Percentiles rank a stretch among this genome's conserved stretches.
phyloP scores from a whole-genome alignment of 2,113 vertebrate genomes.

The Sinocyclocheilus maitianheensis region DNA sequence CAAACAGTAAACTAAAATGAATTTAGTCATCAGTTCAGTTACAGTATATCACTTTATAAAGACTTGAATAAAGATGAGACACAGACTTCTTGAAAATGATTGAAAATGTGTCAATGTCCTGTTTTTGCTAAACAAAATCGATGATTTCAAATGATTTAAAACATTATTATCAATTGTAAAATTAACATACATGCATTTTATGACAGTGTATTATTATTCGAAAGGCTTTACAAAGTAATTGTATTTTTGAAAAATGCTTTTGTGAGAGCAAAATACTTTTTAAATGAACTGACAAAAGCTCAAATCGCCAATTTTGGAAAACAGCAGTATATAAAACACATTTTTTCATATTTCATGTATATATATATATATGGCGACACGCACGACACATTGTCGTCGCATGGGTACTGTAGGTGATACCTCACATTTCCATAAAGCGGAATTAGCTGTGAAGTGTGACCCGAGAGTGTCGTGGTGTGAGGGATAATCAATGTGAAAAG shows the following conservation, averaged over 20 bases:
- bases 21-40: background rate
- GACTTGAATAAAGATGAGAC: background rate
- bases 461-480: constrained; percentile 76
- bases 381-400: constrained; percentile 60
- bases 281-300: background rate
- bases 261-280: background rate
- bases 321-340: no score
- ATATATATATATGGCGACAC: constrained; percentile 42
- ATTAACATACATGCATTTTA: background rate
- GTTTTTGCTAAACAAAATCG: background rate
- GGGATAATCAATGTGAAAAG: constrained; percentile 71
- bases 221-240: no score
- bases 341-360: no score
- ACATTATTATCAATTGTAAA: background rate
- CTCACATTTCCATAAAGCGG: constrained; percentile 73
- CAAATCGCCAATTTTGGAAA: background rate
- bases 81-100: background rate
- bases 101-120: background rate
- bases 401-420: constrained; percentile 58
- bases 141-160: background rate
- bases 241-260: no score
- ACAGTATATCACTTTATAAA: background rate
- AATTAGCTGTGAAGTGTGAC: constrained; percentile 83
- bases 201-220: background rate
- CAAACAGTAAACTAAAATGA: background rate